Base-by-base conservation (phyloP, 2,888 invertebrate genomes). In the Torymus tubicola region DNA sequence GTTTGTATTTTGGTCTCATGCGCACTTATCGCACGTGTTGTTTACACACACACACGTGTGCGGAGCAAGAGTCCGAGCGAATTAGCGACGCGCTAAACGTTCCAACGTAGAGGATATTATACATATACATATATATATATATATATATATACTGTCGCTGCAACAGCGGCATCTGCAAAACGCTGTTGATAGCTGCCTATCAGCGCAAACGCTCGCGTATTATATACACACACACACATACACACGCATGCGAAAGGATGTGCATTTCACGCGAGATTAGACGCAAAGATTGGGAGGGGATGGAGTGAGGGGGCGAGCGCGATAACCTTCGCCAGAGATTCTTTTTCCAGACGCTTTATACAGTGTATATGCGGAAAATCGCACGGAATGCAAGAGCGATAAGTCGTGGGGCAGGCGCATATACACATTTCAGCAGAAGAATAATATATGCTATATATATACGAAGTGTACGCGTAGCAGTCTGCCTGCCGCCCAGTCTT, bases 11-110 rank as follows among this genome's bases (percentile, higher is more conserved):
- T 42, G 42, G 55, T 58, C 42, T 16, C 24, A 16, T 12, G 31
- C 72, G 18, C 73, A 42, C 55, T 73, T 73, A 73, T 64, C 64
- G 55, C 16, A 16, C 64, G 55, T 13, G 31, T 64, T 73, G 73
- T 73, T 73, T 64, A 73, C 61, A 8, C 14, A 42, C 42, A 42
- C 50, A 42, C 2, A 63, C 61, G 10, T 18, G n/a, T n/a, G n/a
- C n/a, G n/a, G n/a, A 4, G 16, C 18, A 14, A 42, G 14, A 65
- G 74, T 16, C 58, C 16, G 52, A 14, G 61, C 61, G 68, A 75
- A 68, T 75, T 75, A 68, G 68, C 74, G 52, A 14, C 14, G 74
- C 58, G 58, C 58, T 52, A 58, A 67, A 60, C 71, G n/a, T 5
- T n/a, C 24, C 8, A 8, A 42, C 42, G 8, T 1, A 8, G 42